Evolutionary conservation across 2,888 invertebrate genomes (phyloP).

Genomic region (Oscheius myriophilus): DNA sequence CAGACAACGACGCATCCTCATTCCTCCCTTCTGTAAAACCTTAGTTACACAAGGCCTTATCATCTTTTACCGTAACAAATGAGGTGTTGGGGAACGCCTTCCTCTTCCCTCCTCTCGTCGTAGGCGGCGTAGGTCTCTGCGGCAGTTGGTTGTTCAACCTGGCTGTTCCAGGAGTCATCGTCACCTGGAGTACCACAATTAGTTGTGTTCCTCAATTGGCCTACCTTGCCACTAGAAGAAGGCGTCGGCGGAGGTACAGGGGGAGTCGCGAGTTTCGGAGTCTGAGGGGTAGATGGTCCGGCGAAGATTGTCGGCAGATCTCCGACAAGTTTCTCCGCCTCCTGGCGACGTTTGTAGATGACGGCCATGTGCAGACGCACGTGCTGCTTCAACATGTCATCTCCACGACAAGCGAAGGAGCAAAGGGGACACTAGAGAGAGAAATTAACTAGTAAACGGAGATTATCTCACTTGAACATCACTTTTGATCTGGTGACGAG

Average conservation of each 20-base stretch:
- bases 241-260: neutral
- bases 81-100: too few species aligned
- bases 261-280: neutral
- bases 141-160: neutral
- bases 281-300: neutral
- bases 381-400: constrained; percentile 35
- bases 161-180: neutral
- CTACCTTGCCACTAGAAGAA: neutral
- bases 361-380: constrained; percentile 36
- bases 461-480: constrained; percentile 20
- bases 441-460: neutral
- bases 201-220: neutral
- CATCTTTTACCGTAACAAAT: neutral
- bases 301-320: neutral
- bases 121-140: too few species aligned
- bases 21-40: constrained; percentile 26
- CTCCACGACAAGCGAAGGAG: constrained; percentile 36
- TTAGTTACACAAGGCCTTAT: neutral
- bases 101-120: too few species aligned
- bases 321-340: constrained; percentile 9
- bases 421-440: constrained; percentile 37
- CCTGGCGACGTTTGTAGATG: constrained; percentile 8
- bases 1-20: constrained; percentile 36
- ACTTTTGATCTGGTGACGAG: constrained; percentile 19
- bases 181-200: neutral